phyloP scores from a whole-genome alignment of 2,888 invertebrate species.

The Amiota minor region DNA sequence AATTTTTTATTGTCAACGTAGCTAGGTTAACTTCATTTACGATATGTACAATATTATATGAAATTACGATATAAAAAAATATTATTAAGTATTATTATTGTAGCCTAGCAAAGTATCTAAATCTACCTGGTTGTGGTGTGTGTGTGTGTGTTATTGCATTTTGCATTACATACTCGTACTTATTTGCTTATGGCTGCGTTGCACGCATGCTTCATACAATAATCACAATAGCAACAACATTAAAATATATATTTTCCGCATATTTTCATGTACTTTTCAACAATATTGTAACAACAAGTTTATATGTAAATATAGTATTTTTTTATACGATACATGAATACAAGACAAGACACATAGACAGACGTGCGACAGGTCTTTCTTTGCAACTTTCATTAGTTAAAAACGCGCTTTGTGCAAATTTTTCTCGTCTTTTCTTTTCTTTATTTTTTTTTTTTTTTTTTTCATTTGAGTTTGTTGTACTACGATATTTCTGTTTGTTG shows the following conservation, averaged over 20 bases:
- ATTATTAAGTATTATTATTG: no score
- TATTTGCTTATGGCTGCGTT: constrained; percentile 30
- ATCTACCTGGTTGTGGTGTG: no score
- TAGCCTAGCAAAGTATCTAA: no score
- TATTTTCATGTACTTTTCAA: constrained; percentile 53
- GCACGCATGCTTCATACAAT: constrained; percentile 41
- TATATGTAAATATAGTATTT: no score
- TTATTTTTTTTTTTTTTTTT: no score
- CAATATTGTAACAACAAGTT: constrained; percentile 19
- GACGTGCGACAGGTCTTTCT: constrained; percentile 26
- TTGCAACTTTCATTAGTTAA: constrained; percentile 4
- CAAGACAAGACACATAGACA: constrained; percentile 33
- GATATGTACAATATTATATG: not conserved
- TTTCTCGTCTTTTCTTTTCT: not conserved
- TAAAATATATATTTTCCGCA: constrained; percentile 56
- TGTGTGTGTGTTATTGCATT: no score
- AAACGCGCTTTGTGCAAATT: not conserved
- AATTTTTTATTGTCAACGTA: not conserved
- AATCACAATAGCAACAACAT: constrained; percentile 44
- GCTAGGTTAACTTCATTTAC: not conserved
- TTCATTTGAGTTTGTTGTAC: no score
- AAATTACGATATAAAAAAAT: constrained; percentile 5
- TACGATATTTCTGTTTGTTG: no score
- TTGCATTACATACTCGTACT: not conserved
- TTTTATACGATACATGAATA: no score